These are phyloP conservation scores for Bufotes viridis DNA, from an alignment of 2,797 vertebrate genomes.

Conservation along the genomic window DNA sequence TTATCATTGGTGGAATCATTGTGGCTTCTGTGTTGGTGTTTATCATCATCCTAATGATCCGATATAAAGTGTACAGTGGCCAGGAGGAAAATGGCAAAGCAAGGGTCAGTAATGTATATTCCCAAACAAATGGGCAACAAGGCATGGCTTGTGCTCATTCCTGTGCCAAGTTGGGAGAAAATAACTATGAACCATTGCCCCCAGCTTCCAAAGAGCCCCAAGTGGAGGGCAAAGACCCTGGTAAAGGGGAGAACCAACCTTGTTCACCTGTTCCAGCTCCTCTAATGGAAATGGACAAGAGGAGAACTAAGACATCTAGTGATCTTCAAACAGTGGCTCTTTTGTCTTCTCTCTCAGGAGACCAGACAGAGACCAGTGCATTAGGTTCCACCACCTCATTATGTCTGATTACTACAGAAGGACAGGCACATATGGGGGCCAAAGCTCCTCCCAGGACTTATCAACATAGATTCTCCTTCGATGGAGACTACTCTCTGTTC, in stretches of 20 bases:
- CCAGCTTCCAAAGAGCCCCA: constrained; percentile 74
- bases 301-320: constrained; percentile 74
- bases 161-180: constrained; percentile 75
- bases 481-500: constrained; percentile 88
- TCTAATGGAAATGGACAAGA: constrained; percentile 67
- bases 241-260: constrained; percentile 66
- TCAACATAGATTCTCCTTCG: constrained; percentile 87
- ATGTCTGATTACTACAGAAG: constrained; percentile 83
- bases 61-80: constrained; percentile 89
- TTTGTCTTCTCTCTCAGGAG: constrained; percentile 71
- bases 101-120: constrained; percentile 74
- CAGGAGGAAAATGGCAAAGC: constrained; percentile 76
- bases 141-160: constrained; percentile 63
- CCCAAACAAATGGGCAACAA: constrained; percentile 59
- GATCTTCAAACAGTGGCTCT: constrained; percentile 75
- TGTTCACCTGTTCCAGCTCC: constrained; percentile 69
- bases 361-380: constrained; percentile 80
- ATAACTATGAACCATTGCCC: constrained; percentile 69
- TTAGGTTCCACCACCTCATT: constrained; percentile 88
- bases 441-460: constrained; percentile 85
- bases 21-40: constrained; percentile 90
- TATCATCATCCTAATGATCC: constrained; percentile 95
- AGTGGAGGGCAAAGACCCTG: constrained; percentile 78
- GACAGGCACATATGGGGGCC: constrained; percentile 75
- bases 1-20: constrained; percentile 92